A percentile compares a stretch with the other conserved stretches of the same genome.
Conservation (phyloP, 1,140 invertebrate species). For the Drosophila guanche region DNA sequence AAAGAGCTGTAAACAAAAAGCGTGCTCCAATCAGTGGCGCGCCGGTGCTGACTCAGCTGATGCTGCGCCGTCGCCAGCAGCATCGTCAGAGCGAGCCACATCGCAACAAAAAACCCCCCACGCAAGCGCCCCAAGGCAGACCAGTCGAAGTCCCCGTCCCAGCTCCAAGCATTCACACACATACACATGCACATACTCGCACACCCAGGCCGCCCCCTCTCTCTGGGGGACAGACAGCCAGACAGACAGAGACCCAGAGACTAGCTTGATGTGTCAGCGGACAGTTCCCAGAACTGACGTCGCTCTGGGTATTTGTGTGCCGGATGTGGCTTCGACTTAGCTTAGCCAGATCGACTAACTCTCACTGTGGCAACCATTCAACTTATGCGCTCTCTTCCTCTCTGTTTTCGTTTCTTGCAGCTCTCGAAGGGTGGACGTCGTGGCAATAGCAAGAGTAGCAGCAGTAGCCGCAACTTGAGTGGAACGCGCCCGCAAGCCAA, state of each 20-base stretch:
- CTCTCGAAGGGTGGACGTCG: constrained; percentile 61
- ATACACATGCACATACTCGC: neutral
- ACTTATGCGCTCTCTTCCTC: constrained; percentile 1
- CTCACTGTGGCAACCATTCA: neutral
- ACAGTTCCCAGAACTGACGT: constrained; percentile 58
- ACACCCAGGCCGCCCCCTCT: neutral
- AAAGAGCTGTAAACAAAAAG: constrained; percentile 60
- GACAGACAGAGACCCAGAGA: constrained; percentile 6
- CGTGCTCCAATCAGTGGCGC: constrained; percentile 37
- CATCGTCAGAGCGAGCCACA: constrained; percentile 9
- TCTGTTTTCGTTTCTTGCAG: constrained; percentile 23
- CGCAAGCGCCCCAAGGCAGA: constrained; percentile 57
- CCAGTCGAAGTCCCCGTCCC: constrained; percentile 7
- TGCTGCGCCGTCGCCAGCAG: constrained; percentile 46
- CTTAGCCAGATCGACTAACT: constrained; percentile 53
- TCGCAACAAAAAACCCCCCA: constrained; percentile 48
- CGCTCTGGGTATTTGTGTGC: constrained; percentile 52
- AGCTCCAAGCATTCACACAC: neutral
- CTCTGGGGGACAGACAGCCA: too few species aligned
- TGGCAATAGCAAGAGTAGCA: constrained; percentile 69
- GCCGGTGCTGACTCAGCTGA: constrained; percentile 69
- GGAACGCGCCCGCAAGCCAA: constrained; percentile 65
- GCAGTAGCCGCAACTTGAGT: constrained; percentile 32
- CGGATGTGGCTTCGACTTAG: constrained; percentile 63
- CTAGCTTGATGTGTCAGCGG: constrained; percentile 63